Evolutionary conservation across 2,797 vertebrate species (phyloP), one percentile per base, ranked within the genome.

Genomic region (Danio albolineatus): DNA sequence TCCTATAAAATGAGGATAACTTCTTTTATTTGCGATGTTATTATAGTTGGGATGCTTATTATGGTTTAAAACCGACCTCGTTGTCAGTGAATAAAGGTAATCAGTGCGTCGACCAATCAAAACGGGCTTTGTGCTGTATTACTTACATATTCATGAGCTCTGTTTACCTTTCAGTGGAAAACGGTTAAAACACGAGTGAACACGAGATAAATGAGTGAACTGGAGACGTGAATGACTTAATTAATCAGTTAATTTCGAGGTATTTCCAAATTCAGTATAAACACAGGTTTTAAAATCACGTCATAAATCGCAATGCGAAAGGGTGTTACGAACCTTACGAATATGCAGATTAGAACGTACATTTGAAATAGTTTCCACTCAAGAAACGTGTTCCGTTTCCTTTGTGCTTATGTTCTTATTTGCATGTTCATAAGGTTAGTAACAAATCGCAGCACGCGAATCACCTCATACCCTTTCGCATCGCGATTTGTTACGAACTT

Each of bases 121-220:
- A n/a, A 10, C 16, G 6, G 5, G 1, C 8, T 28, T n/a, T 10
- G 7, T 16, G 9, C 21, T 1, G 10, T 28, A 28, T 4, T 21
- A 21, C 49, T 67, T 67, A 67, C 13, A 67, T 67, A 67, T 67
- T 67, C 14, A 67, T 51, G 16, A 67, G 4, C 5, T 64, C 19
- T 6, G 9, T 62, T 10, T 7, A 19, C 21, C 21, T 8, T 17
- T 7, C 5, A 13, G n/a, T 12, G 2, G 9, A 10, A 36, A 67
- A 21, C 17, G 5, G 28, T 28, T 14, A 16, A 66, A 36, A 21
- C 7, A 0, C 36, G 46, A 36, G 5, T n/a, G 0, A n/a, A 10
- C 7, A n/a, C n/a, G n/a, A n/a, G n/a, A 1, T 64, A n/a, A 1
- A 2, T 12, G 0, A 10, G n/a, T 4, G 10, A 43, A 19, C 3